Conservation (phyloP, 2,113 vertebrate genomes). For the Limnothrissa miodon region DNA sequence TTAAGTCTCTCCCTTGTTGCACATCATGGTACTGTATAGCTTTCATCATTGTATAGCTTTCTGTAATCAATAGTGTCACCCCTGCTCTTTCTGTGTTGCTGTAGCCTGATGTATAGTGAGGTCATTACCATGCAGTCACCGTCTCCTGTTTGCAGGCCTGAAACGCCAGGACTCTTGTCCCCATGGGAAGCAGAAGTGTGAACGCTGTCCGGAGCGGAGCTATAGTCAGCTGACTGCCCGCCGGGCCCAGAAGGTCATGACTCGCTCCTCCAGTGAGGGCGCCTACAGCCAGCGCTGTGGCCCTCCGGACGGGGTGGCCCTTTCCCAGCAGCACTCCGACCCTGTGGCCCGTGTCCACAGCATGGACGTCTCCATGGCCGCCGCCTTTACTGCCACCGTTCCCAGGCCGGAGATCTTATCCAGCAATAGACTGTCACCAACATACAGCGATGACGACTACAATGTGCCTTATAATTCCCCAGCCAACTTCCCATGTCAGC, state of each 20-base stretch:
- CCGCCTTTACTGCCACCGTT: not conserved
- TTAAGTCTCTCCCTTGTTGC: too few species aligned
- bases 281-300: slow-evolving; percentile 67
- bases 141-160: slow-evolving; percentile 62
- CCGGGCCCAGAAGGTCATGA: slow-evolving; percentile 79
- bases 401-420: slow-evolving; percentile 47
- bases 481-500: slow-evolving; percentile 49
- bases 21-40: too few species aligned
- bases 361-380: slow-evolving; percentile 62
- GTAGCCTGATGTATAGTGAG: not conserved
- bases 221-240: slow-evolving; percentile 52
- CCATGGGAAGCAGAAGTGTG: slow-evolving; percentile 73
- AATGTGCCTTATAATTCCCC: slow-evolving; percentile 64
- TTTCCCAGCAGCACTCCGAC: slow-evolving; percentile 50
- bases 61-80: too few species aligned
- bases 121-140: not conserved
- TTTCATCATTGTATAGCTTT: not conserved
- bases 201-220: slow-evolving; percentile 69
- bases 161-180: slow-evolving; percentile 71
- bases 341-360: slow-evolving; percentile 63
- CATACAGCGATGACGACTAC: slow-evolving; percentile 53
- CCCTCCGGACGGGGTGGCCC: slow-evolving; percentile 6
- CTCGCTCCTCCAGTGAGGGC: slow-evolving; percentile 86
- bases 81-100: not conserved
- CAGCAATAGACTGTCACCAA: slow-evolving; percentile 64